phyloP scores from a whole-genome alignment of 2,113 vertebrate genomes.

The Nycticebus coucang region DNA sequence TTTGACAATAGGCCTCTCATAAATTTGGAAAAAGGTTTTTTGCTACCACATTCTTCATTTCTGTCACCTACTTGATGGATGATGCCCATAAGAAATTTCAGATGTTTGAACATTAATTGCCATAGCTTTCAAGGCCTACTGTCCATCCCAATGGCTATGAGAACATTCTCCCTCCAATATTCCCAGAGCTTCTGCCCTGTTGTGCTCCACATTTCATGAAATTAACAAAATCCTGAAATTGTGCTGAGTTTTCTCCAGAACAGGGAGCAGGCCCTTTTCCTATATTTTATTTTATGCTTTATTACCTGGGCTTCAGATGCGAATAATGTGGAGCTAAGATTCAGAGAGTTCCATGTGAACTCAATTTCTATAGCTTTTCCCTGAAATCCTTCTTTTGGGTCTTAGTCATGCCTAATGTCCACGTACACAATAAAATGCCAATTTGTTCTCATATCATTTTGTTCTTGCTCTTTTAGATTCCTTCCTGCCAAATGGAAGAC shows the following conservation, averaged over 20 bases:
- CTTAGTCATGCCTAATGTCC: neutral
- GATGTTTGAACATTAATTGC: too few species aligned
- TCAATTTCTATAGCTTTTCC: neutral
- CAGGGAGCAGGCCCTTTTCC: neutral
- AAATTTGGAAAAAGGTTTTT: neutral
- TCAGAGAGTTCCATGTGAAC: neutral
- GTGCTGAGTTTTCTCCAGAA: neutral
- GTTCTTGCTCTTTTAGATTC: neutral
- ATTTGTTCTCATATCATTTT: neutral
- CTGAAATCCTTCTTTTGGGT: neutral
- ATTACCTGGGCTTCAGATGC: too few species aligned
- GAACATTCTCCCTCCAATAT: neutral
- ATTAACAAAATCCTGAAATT: neutral
- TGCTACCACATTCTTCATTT: neutral
- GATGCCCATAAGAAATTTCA: neutral
- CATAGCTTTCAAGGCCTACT: too few species aligned
- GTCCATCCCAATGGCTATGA: too few species aligned
- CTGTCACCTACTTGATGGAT: neutral
- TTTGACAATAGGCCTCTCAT: neutral
- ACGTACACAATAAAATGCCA: neutral
- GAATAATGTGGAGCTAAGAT: neutral
- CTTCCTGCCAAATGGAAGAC: neutral
- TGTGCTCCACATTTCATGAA: neutral
- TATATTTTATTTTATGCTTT: neutral
- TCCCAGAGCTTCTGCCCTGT: neutral